Evolutionary conservation across 64 coral and sea anemone genomes (phyloP), one percentile per base, ranked within the genome.

Genomic region (Exaiptasia diaphana): DNA sequence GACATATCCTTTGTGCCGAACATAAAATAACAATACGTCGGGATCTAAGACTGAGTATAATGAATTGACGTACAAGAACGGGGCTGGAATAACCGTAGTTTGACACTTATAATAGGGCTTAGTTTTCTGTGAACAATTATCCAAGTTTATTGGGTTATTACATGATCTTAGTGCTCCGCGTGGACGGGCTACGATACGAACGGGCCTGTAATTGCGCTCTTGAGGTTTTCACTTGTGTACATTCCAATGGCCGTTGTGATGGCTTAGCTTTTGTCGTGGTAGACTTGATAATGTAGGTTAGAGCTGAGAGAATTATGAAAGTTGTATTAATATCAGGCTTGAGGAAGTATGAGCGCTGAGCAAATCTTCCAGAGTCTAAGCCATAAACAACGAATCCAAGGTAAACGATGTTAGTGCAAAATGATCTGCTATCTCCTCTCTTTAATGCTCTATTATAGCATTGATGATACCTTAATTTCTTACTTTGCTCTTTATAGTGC

Each of bases 141-240:
- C n/a, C n/a, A n/a, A n/a, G n/a, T n/a, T n/a, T n/a, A n/a, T n/a
- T n/a, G n/a, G n/a, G n/a, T n/a, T n/a, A n/a, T n/a, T n/a, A n/a
- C n/a, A n/a, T n/a, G n/a, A n/a, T n/a, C n/a, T n/a, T n/a, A n/a
- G n/a, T n/a, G n/a, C n/a, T n/a, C n/a, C n/a, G n/a, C n/a, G n/a
- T n/a, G n/a, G n/a, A n/a, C n/a, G n/a, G n/a, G n/a, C n/a, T n/a
- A n/a, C n/a, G n/a, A n/a, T n/a, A n/a, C n/a, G n/a, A n/a, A n/a
- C n/a, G n/a, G n/a, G n/a, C n/a, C n/a, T n/a, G n/a, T n/a, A n/a
- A n/a, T n/a, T n/a, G n/a, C n/a, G n/a, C n/a, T n/a, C n/a, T n/a
- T n/a, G n/a, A n/a, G n/a, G n/a, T n/a, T n/a, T n/a, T 64, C 61
- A 17, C 31, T 65, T 73, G 69, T 73, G 69, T 73, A 73, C 69